Evolutionary conservation across 1,140 invertebrate species (phyloP).

Genomic region (Nasonia giraulti): DNA sequence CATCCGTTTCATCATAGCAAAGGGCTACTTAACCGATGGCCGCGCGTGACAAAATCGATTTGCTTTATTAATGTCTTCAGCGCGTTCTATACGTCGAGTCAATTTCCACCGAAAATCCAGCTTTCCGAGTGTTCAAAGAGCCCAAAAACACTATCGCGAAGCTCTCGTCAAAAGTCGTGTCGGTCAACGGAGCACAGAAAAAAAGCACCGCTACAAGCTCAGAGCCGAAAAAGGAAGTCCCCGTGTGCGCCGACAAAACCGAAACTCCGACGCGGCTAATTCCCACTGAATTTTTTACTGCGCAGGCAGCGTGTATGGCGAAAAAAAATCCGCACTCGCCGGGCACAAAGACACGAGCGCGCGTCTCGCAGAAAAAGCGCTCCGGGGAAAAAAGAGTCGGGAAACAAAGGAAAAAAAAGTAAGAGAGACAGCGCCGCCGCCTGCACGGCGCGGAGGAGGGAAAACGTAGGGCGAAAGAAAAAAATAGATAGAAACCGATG

Average conservation of each 20-base stretch:
- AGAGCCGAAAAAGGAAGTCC: neutral
- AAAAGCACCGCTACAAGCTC: neutral
- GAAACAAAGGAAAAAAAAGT: constrained; percentile 37
- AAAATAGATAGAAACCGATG: neutral
- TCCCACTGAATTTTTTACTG: constrained; percentile 52
- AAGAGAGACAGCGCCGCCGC: neutral
- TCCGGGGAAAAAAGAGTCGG: constrained; percentile 26
- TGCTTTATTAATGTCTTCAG: neutral
- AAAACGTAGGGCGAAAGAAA: neutral
- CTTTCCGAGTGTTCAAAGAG: neutral
- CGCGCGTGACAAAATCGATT: neutral
- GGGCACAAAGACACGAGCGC: constrained; percentile 11
- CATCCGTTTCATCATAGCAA: neutral
- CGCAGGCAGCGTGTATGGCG: neutral
- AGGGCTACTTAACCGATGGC: constrained; percentile 23
- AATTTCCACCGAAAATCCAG: neutral
- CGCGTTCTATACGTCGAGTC: neutral
- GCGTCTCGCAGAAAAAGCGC: neutral
- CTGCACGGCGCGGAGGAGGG: constrained; percentile 28
- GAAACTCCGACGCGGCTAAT: constrained; percentile 4
- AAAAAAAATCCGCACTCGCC: constrained; percentile 48
- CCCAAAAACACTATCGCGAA: neutral
- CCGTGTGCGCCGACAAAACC: too few relatives aligned
- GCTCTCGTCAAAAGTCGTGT: neutral
- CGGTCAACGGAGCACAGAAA: neutral